Percentiles rank a stretch among this genome's conserved stretches.
Conservation (phyloP, 2,797 vertebrate species). For the Kryptopterus vitreolus region DNA sequence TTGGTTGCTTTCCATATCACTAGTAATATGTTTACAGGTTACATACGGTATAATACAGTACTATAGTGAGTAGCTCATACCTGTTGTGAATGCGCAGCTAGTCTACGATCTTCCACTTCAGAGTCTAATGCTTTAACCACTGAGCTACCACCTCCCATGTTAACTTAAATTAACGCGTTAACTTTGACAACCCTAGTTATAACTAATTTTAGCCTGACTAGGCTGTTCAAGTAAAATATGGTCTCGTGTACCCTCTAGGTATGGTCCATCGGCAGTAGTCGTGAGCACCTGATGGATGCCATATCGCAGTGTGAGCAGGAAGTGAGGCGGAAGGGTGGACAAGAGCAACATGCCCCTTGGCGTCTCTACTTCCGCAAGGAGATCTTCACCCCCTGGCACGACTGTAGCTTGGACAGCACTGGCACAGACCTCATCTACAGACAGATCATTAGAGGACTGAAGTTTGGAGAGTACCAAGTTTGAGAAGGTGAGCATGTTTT, state of each 20-base stretch:
- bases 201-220: background rate
- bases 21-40: too few species aligned
- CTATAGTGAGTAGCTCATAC: too few species aligned
- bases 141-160: too few species aligned
- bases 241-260: slow-evolving; percentile 69
- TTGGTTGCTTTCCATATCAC: too few species aligned
- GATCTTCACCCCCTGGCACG: slow-evolving; percentile 94
- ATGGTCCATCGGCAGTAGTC: slow-evolving; percentile 87
- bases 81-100: too few species aligned
- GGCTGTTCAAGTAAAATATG: background rate
- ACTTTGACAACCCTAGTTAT: too few species aligned
- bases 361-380: slow-evolving; percentile 92
- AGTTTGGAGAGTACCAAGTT: slow-evolving; percentile 87
- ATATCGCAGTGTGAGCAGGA: slow-evolving; percentile 95
- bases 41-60: too few species aligned
- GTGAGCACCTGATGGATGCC: slow-evolving; percentile 89
- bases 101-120: too few species aligned
- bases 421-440: slow-evolving; percentile 92
- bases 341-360: slow-evolving; percentile 89
- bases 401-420: slow-evolving; percentile 78
- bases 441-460: slow-evolving; percentile 86
- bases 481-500: slow-evolving; percentile 72
- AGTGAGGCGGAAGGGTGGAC: slow-evolving; percentile 78
- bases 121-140: too few species aligned
- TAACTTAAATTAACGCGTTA: too few species aligned